These are phyloP conservation scores for Ictalurus punctatus DNA, from an alignment of 2,113 vertebrate genomes.

Conservation along the genomic window DNA sequence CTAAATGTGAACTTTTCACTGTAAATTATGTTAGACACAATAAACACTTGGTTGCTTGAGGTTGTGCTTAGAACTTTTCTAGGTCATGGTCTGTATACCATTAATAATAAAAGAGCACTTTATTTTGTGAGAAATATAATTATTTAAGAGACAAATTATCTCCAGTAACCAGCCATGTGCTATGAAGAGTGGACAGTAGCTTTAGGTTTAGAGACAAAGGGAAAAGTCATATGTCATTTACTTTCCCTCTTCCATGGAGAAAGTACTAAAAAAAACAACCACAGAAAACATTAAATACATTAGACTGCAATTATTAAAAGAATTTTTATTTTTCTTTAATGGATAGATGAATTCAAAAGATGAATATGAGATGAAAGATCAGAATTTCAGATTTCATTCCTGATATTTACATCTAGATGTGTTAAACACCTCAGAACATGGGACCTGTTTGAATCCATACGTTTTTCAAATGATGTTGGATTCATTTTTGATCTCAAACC, in stretches of 20 bases:
- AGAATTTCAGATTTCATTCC: not conserved
- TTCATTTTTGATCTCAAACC: not conserved
- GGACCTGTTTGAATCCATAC: no score
- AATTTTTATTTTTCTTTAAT: not conserved
- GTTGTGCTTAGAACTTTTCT: not conserved
- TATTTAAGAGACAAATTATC: not conserved
- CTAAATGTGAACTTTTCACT: not conserved
- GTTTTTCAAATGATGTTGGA: no score
- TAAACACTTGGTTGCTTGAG: not conserved
- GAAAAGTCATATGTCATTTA: not conserved
- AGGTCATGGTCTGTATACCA: not conserved
- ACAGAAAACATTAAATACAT: not conserved
- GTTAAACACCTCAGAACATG: not conserved
- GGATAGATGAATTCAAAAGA: not conserved
- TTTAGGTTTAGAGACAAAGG: not conserved
- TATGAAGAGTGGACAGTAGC: not conserved
- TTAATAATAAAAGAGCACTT: not conserved
- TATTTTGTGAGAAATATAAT: not conserved
- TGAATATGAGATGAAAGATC: not conserved
- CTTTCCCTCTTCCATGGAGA: not conserved
- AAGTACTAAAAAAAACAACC: not conserved
- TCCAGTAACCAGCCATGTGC: not conserved
- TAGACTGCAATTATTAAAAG: not conserved
- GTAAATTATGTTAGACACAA: not conserved
- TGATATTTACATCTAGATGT: not conserved